phyloP scores from a whole-genome alignment of 2,113 vertebrate genomes.

The Mastomys natalensis region DNA sequence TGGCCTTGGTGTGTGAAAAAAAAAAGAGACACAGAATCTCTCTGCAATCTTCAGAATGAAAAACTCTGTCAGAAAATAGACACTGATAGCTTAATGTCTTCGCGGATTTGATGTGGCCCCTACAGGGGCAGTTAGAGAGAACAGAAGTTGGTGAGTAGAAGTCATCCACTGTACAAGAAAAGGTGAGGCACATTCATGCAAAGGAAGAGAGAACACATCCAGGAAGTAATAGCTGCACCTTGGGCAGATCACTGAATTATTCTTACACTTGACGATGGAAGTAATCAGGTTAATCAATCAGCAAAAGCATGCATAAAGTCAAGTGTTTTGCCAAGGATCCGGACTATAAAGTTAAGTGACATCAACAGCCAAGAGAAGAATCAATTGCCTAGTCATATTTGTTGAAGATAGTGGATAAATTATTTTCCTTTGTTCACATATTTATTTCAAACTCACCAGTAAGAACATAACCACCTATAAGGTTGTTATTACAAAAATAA shows the following conservation, averaged over 20 bases:
- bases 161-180: neutral
- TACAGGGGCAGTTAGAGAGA: neutral
- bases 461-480: neutral
- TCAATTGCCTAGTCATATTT: neutral
- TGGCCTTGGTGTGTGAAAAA: neutral
- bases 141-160: neutral
- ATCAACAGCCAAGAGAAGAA: constrained; percentile 6
- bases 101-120: neutral
- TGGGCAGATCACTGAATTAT: neutral
- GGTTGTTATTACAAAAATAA: neutral
- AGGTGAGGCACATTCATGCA: neutral
- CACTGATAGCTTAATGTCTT: neutral
- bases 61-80: neutral
- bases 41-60: constrained; percentile 11
- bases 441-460: neutral
- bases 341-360: neutral
- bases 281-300: neutral
- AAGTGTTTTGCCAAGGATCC: neutral
- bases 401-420: neutral
- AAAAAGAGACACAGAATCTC: neutral
- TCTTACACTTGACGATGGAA: neutral
- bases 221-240: neutral
- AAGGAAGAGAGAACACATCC: neutral
- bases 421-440: neutral
- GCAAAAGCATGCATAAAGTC: neutral